phyloP scores from a whole-genome alignment of 2,888 invertebrate genomes.

The Ectropis crepuscularia region DNA sequence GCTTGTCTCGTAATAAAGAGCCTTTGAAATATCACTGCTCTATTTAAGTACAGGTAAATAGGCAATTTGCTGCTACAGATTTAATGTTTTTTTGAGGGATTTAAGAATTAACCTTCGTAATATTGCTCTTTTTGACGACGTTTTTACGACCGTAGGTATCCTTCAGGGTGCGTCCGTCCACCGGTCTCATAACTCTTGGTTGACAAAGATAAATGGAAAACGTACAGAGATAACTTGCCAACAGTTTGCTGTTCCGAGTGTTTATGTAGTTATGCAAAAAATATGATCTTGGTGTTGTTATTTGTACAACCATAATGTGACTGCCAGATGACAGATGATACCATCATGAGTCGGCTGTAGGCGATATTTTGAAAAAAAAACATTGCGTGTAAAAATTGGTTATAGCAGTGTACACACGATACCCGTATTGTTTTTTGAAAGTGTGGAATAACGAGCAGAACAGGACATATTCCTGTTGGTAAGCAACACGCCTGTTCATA shows the following conservation, averaged over 20 bases:
- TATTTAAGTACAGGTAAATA: conserved; percentile 31
- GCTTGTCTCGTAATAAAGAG: conserved; percentile 33
- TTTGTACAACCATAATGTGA: neutral
- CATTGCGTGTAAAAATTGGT: too few species aligned
- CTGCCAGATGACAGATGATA: too few species aligned
- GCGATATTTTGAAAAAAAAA: too few species aligned
- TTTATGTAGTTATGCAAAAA: conserved; percentile 2
- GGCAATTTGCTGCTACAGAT: conserved; percentile 36
- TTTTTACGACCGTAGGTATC: conserved; percentile 37
- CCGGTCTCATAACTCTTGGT: conserved; percentile 38
- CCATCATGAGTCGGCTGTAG: too few species aligned
- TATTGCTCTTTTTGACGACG: conserved; percentile 31
- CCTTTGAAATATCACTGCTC: conserved; percentile 32
- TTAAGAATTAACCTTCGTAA: conserved; percentile 24
- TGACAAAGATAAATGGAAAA: conserved; percentile 43
- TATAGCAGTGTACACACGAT: too few species aligned
- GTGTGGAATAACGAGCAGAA: too few species aligned
- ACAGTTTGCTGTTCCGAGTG: conserved; percentile 4
- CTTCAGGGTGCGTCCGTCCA: conserved; percentile 33
- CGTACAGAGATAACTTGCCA: conserved; percentile 33
- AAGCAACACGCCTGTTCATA: too few species aligned
- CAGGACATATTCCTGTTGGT: too few species aligned
- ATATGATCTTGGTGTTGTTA: neutral
- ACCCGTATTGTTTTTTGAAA: too few species aligned
- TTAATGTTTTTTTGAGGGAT: conserved; percentile 35